A percentile compares a stretch with the other conserved stretches of the same genome.
Evolutionary conservation across 2,888 invertebrate species (phyloP).

Genomic region (Copidosoma aretas): DNA sequence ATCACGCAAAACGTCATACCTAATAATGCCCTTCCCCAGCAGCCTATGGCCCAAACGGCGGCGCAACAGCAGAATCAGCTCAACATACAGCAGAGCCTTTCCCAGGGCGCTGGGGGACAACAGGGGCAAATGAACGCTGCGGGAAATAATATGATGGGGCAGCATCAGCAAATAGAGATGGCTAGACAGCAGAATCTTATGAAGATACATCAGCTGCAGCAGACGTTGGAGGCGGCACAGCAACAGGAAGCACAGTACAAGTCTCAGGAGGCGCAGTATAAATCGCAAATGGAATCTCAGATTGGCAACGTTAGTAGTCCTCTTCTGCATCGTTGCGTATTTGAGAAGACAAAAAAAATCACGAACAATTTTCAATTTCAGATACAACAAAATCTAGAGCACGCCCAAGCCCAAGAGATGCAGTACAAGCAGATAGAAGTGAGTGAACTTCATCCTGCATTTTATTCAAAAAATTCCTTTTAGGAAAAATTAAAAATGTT

Average conservation of each 20-base stretch:
- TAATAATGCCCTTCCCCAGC: slow-evolving; percentile 59
- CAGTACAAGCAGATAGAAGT: slow-evolving; percentile 80
- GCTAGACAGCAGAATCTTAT: slow-evolving; percentile 80
- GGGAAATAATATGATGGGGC: slow-evolving; percentile 52
- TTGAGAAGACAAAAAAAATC: neutral
- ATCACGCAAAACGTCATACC: slow-evolving; percentile 66
- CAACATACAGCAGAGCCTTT: slow-evolving; percentile 56
- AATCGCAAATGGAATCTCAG: slow-evolving; percentile 74
- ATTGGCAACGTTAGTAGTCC: slow-evolving; percentile 66
- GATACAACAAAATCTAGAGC: slow-evolving; percentile 72
- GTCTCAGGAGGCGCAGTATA: slow-evolving; percentile 77
- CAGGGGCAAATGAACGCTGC: slow-evolving; percentile 52
- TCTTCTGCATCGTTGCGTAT: neutral
- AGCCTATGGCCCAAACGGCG: slow-evolving; percentile 50
- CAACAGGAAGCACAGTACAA: slow-evolving; percentile 81
- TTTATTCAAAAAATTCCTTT: too few species aligned
- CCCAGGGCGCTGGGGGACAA: slow-evolving; percentile 53
- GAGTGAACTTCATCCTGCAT: slow-evolving; percentile 48
- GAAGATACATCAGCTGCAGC: slow-evolving; percentile 78
- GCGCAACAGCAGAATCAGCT: slow-evolving; percentile 57
- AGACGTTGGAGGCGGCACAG: slow-evolving; percentile 81
- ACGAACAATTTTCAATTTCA: slow-evolving; percentile 50
- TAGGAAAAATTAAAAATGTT: too few species aligned
- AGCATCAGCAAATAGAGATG: slow-evolving; percentile 69
- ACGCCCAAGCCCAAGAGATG: slow-evolving; percentile 81